Evolutionary conservation across 2,113 vertebrate genomes (phyloP).

Genomic region (Talpa occidentalis): DNA sequence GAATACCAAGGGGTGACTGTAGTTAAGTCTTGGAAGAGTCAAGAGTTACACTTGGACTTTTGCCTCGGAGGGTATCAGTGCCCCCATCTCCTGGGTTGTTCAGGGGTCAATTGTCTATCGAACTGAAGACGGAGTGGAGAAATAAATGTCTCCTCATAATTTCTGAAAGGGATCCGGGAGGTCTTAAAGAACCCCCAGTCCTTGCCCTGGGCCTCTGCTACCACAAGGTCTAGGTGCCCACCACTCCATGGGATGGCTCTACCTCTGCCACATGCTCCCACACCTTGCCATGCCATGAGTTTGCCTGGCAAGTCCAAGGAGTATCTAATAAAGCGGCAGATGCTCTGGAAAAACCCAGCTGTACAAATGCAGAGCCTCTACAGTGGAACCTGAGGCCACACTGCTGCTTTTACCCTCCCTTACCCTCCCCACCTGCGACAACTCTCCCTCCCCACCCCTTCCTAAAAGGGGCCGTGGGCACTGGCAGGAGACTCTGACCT

Average conservation of each 20-base stretch:
- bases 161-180: not conserved
- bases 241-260: not conserved
- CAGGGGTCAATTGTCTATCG: too few species aligned
- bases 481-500: not conserved
- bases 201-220: not conserved
- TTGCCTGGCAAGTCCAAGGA: not conserved
- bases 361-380: rapidly evolving
- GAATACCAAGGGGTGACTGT: too few species aligned
- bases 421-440: too few species aligned
- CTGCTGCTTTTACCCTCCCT: rapidly evolving
- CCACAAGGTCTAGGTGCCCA: not conserved
- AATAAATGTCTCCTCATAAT: rapidly evolving
- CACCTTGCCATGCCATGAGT: not conserved
- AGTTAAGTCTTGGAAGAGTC: too few species aligned
- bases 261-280: rapidly evolving
- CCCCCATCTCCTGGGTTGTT: too few species aligned
- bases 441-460: too few species aligned
- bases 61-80: too few species aligned
- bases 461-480: not conserved
- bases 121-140: rapidly evolving
- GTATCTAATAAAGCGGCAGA: not conserved
- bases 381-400: not conserved
- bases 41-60: too few species aligned
- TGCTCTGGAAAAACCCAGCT: not conserved
- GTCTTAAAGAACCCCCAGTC: not conserved